Conservation (phyloP, 2,113 vertebrate genomes). For the Polyodon spathula region DNA sequence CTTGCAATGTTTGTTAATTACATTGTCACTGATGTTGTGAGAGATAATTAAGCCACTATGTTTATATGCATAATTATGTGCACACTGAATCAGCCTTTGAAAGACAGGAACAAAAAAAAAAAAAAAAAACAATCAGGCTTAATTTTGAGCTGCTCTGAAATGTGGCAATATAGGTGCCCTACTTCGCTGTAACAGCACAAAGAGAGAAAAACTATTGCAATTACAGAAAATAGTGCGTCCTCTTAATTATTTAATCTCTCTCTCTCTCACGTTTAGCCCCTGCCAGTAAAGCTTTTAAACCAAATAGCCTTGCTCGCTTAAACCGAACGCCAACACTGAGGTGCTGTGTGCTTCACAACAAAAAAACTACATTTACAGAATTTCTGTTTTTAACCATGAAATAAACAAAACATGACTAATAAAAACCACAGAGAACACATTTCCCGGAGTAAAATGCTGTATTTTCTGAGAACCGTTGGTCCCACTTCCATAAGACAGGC, state of each 20-base stretch:
- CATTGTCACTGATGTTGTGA: conserved; percentile 99
- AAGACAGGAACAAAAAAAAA: conserved; percentile 55
- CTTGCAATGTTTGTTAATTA: conserved; percentile 99
- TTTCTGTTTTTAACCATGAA: conserved; percentile 32
- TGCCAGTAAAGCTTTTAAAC: too few species aligned
- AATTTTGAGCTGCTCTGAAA: conserved; percentile 64
- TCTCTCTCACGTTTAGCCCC: too few species aligned
- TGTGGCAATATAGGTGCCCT: conserved; percentile 65
- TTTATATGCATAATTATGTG: conserved; percentile 99
- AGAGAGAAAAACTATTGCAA: conserved; percentile 28
- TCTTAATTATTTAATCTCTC: conserved; percentile 1
- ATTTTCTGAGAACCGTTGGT: conserved; percentile 52
- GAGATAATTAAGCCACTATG: conserved; percentile 99
- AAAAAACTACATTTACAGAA: conserved; percentile 50
- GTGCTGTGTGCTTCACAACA: conserved; percentile 32
- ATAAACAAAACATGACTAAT: conserved; percentile 58
- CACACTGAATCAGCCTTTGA: conserved; percentile 83
- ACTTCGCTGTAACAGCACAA: conserved; percentile 67
- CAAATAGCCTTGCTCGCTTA: background rate
- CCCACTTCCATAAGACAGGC: conserved; percentile 33
- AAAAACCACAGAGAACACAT: conserved; percentile 51
- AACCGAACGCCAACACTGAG: conserved; percentile 28
- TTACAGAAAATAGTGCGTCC: too few species aligned
- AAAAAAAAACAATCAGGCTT: conserved; percentile 42
- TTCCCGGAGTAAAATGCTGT: conserved; percentile 42